Conservation (phyloP, 2,888 invertebrate species). For the Eubasilissa splendida region DNA sequence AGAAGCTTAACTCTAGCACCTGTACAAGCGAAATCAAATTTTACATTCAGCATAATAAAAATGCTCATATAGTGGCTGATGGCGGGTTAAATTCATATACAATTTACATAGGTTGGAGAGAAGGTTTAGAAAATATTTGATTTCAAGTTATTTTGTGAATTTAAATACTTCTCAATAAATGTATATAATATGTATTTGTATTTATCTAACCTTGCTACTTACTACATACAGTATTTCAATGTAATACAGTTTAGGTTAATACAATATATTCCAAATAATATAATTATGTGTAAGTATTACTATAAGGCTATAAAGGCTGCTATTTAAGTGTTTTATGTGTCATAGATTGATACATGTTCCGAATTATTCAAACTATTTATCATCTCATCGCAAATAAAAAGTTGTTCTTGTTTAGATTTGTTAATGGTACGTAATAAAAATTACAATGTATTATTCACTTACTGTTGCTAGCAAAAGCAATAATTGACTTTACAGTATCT, state of each 20-base stretch:
- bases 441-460: background rate
- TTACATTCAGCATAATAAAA: too few species aligned
- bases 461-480: background rate
- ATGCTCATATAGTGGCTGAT: too few species aligned
- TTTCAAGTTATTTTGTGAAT: background rate
- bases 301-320: conserved; percentile 25
- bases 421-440: too few species aligned
- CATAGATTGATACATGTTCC: background rate
- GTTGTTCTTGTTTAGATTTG: too few species aligned
- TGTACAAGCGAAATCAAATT: too few species aligned
- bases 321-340: conserved; percentile 11
- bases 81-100: too few species aligned
- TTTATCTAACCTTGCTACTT: conserved; percentile 27
- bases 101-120: too few species aligned
- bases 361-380: background rate
- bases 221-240: conserved; percentile 32
- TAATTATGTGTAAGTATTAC: conserved; percentile 18
- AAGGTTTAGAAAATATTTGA: background rate
- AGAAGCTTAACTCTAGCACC: too few species aligned
- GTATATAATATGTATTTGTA: background rate
- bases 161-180: conserved; percentile 8
- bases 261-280: conserved; percentile 34
- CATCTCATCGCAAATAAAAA: background rate
- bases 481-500: conserved; percentile 7
- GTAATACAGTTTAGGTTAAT: conserved; percentile 1